phyloP scores from a whole-genome alignment of 1,140 invertebrate species.

The Bombus superbus region DNA sequence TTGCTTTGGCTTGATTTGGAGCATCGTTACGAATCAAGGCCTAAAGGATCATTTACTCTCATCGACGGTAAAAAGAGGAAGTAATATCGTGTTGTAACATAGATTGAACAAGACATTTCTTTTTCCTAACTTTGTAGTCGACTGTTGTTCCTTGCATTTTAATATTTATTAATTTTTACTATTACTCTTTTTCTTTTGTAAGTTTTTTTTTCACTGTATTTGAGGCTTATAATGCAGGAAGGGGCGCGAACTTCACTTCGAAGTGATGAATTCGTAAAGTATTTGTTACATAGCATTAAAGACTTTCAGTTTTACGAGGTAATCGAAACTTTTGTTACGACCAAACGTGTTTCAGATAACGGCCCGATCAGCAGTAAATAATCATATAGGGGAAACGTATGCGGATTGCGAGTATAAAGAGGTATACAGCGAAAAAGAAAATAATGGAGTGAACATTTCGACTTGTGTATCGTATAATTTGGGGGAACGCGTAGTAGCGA shows the following conservation, averaged over 20 bases:
- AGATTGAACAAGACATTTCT: conserved; percentile 2
- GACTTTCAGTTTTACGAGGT: conserved; percentile 23
- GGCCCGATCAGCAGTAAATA: conserved; percentile 32
- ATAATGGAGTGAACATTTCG: not conserved
- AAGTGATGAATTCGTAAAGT: conserved; percentile 26
- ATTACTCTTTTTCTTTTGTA: conserved; percentile 14
- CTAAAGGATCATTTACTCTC: conserved; percentile 21
- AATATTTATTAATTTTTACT: conserved; percentile 44
- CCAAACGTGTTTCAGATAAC: conserved; percentile 43
- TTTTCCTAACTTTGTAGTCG: conserved; percentile 36
- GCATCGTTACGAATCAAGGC: conserved; percentile 17
- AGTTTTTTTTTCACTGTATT: conserved; percentile 1
- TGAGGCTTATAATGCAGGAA: conserved; percentile 42
- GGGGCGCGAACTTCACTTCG: conserved; percentile 56
- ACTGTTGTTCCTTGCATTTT: conserved; percentile 47
- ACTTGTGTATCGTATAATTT: not conserved
- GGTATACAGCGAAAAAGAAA: not conserved
- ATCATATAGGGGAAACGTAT: conserved; percentile 18
- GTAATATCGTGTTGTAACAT: conserved; percentile 2
- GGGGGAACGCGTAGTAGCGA: not conserved
- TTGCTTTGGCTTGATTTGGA: conserved; percentile 14
- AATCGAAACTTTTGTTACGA: conserved; percentile 36
- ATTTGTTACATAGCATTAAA: conserved; percentile 25
- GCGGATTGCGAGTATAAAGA: not conserved
- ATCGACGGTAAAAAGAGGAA: not conserved